A percentile compares a stretch with the other conserved stretches of the same genome.
Conservation (phyloP, 2,113 vertebrate species). For the Connochaetes taurinus region DNA sequence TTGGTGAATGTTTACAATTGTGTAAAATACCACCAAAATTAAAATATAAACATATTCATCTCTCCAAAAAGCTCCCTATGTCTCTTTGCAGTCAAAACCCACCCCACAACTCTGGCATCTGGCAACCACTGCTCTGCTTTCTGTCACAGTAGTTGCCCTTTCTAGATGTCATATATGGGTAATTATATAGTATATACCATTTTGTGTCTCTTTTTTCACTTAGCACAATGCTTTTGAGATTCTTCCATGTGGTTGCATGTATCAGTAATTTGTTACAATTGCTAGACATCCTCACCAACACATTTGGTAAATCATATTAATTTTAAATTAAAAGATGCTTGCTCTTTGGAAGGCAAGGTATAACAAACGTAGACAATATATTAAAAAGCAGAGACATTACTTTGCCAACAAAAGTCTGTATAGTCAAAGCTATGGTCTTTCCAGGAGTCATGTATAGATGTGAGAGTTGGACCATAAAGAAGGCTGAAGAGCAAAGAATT, state of each 20-base stretch:
- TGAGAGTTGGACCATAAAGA: neutral
- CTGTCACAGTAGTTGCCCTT: neutral
- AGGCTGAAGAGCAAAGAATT: neutral
- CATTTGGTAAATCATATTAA: neutral
- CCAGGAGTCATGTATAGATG: neutral
- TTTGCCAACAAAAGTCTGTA: neutral
- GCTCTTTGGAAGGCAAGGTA: neutral
- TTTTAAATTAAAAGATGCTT: neutral
- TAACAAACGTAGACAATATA: neutral
- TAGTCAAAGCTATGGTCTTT: neutral
- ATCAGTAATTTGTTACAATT: neutral
- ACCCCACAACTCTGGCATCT: neutral
- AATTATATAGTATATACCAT: neutral
- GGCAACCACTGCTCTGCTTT: neutral
- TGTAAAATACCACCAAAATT: neutral
- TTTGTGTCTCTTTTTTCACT: neutral
- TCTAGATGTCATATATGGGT: neutral
- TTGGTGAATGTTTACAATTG: neutral
- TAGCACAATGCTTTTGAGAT: neutral
- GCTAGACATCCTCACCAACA: neutral
- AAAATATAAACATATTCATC: neutral
- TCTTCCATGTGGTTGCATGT: neutral
- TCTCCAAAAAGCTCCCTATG: fast-evolving
- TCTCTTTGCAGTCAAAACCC: neutral
- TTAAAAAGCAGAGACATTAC: neutral